Conservation (phyloP, 2,113 vertebrate genomes). For the Onychostoma macrolepis region DNA sequence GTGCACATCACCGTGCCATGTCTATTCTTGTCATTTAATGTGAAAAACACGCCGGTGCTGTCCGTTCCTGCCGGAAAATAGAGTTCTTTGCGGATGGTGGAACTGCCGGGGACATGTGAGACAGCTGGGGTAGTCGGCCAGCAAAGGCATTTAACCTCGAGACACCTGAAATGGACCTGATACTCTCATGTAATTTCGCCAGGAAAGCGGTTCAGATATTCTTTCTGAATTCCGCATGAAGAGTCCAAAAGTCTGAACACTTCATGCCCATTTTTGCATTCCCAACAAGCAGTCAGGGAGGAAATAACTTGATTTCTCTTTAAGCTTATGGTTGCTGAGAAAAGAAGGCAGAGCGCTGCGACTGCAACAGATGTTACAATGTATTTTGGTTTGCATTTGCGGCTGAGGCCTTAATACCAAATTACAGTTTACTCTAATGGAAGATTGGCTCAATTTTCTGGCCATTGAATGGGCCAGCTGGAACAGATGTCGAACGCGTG, state of each 20-base stretch:
- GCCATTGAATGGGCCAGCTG: conserved; percentile 46
- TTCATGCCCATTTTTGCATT: conserved; percentile 11
- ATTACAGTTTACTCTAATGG: conserved; percentile 57
- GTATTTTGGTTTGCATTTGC: conserved; percentile 63
- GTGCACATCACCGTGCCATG: not conserved
- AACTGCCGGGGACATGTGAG: not conserved
- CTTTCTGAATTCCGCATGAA: conserved; percentile 12
- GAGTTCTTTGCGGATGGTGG: not conserved
- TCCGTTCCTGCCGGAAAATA: conserved; percentile 2
- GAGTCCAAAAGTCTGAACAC: not conserved
- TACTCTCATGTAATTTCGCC: not conserved
- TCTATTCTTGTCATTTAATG: not conserved
- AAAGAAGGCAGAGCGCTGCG: conserved; percentile 56
- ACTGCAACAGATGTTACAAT: conserved; percentile 68
- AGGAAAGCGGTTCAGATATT: conserved; percentile 3
- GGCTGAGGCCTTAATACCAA: conserved; percentile 57
- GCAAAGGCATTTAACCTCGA: conserved; percentile 23
- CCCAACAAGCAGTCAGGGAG: conserved; percentile 15
- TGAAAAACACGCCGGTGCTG: not conserved
- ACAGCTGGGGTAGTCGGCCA: not conserved
- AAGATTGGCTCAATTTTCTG: conserved; percentile 60
- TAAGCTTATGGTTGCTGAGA: conserved; percentile 16
- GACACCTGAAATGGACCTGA: conserved; percentile 23
- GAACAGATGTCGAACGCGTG: conserved; percentile 62
- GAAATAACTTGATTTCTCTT: conserved; percentile 12